Percentiles rank a stretch among this genome's conserved stretches.
Conservation (phyloP, 2,888 invertebrate genomes). For the Crioceris asparagi region DNA sequence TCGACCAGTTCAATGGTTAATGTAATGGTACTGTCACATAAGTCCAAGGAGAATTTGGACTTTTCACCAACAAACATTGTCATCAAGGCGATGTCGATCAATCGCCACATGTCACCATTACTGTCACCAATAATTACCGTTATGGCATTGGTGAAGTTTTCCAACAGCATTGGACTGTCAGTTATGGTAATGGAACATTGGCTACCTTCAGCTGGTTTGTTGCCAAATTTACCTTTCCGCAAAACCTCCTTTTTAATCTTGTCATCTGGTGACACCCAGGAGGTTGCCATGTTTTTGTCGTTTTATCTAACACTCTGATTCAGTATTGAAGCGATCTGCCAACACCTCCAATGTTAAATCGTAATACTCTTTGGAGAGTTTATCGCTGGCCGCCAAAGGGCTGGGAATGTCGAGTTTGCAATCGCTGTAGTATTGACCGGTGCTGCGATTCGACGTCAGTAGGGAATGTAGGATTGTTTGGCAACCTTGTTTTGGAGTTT, state of each 20-base stretch:
- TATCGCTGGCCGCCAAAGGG: constrained; percentile 27
- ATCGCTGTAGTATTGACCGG: constrained; percentile 35
- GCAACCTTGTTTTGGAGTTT: constrained; percentile 36
- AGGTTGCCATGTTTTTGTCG: constrained; percentile 8
- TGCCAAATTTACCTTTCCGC: constrained; percentile 24
- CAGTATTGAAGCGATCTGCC: constrained; percentile 28
- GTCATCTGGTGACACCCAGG: constrained; percentile 31
- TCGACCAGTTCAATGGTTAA: constrained; percentile 35
- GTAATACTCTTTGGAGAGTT: constrained; percentile 30
- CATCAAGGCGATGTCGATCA: constrained; percentile 39
- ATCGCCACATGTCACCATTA: constrained; percentile 38
- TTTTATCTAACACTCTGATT: constrained; percentile 31
- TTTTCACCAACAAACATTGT: constrained; percentile 41
- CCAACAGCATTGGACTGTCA: constrained; percentile 16
- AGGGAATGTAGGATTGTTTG: constrained; percentile 36
- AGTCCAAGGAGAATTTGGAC: constrained; percentile 36
- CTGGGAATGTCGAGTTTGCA: constrained; percentile 31
- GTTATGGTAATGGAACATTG: constrained; percentile 30
- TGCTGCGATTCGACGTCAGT: constrained; percentile 31
- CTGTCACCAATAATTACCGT: constrained; percentile 36
- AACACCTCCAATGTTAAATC: constrained; percentile 30
- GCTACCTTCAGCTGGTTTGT: constrained; percentile 34
- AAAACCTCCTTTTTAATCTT: constrained; percentile 31
- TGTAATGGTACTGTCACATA: constrained; percentile 26
- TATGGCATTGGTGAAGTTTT: constrained; percentile 20